A percentile compares a stretch with the other conserved stretches of the same genome.
phyloP scores from a whole-genome alignment of 2,888 invertebrate genomes.

The Amiota mariae region DNA sequence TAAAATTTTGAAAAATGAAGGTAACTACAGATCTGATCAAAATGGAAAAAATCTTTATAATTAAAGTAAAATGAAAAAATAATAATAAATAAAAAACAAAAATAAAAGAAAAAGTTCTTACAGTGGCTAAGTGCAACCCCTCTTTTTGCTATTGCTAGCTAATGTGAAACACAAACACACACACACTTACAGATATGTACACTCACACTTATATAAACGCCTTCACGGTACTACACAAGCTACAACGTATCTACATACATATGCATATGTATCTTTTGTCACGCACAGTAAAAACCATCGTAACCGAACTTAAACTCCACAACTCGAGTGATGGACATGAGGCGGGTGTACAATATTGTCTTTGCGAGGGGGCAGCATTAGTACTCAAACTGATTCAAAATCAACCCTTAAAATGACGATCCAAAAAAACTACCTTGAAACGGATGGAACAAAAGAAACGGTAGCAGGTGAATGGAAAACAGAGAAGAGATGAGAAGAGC shows the following conservation, averaged over 20 bases:
- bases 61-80: too few relatives aligned
- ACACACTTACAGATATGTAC: too few relatives aligned
- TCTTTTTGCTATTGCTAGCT: conserved; percentile 7
- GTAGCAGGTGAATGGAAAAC: background rate
- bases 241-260: too few relatives aligned
- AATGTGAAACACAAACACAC: conserved; percentile 10
- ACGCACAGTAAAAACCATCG: conserved; percentile 3
- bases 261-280: background rate
- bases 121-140: conserved; percentile 17
- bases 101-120: background rate
- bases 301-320: background rate
- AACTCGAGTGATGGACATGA: background rate
- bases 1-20: conserved; percentile 1
- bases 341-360: background rate
- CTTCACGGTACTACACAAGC: too few relatives aligned
- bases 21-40: background rate
- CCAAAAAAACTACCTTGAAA: too few relatives aligned
- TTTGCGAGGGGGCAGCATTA: background rate
- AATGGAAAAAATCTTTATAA: background rate
- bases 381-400: background rate
- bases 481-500: background rate
- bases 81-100: too few relatives aligned
- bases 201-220: background rate
- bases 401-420: conserved; percentile 1
- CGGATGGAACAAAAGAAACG: background rate